Percentiles rank a stretch among this genome's conserved stretches.
These are phyloP conservation scores for Adineta ricciae DNA, from an alignment of 2,888 invertebrate species.

Conservation along the genomic window DNA sequence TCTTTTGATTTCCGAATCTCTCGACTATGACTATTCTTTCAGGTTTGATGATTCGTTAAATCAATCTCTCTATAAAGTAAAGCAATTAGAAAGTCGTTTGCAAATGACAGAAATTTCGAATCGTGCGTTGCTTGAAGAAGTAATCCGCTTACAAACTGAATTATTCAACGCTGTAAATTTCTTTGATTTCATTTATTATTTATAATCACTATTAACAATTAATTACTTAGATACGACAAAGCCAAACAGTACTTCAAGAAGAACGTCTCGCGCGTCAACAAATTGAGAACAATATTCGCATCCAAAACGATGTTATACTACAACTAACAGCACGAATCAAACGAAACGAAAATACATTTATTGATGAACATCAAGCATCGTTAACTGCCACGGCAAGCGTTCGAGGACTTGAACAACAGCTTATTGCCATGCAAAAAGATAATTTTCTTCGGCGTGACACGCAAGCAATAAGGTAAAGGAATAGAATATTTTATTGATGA, in stretches of 20 bases:
- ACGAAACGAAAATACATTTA: slow-evolving; percentile 43
- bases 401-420: slow-evolving; percentile 45
- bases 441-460: slow-evolving; percentile 41
- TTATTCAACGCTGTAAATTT: slow-evolving; percentile 35
- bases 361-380: slow-evolving; percentile 43
- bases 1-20: not conserved
- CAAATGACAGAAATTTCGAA: slow-evolving; percentile 48
- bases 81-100: slow-evolving; percentile 44
- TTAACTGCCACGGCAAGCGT: slow-evolving; percentile 42
- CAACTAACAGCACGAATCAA: slow-evolving; percentile 43
- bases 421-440: slow-evolving; percentile 44
- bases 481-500: too few species aligned
- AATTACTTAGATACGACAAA: slow-evolving; percentile 38
- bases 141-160: slow-evolving; percentile 46
- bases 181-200: too few species aligned
- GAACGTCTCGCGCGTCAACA: slow-evolving; percentile 43
- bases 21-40: not conserved
- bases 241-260: slow-evolving; percentile 43
- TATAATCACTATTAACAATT: not conserved
- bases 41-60: slow-evolving; percentile 16
- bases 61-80: slow-evolving; percentile 37
- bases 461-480: slow-evolving; percentile 36
- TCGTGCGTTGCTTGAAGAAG: slow-evolving; percentile 48
- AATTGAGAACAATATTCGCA: slow-evolving; percentile 43
- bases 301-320: slow-evolving; percentile 43